Base-by-base conservation (phyloP, 2,113 vertebrate genomes). In the Progne subis region DNA sequence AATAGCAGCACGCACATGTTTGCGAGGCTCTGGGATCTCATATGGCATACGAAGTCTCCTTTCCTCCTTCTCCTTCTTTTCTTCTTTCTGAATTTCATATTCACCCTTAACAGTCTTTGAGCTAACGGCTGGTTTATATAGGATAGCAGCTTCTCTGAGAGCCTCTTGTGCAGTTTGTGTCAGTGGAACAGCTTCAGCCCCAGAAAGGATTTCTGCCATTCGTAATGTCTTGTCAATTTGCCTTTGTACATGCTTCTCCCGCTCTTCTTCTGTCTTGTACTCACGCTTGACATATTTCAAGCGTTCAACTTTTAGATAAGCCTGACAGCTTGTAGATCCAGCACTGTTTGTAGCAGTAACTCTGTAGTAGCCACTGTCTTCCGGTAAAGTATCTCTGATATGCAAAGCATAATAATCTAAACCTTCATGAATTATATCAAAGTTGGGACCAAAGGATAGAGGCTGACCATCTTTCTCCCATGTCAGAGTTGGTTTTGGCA, bases 401-500 rank as follows among this genome's bases (percentile, higher is more conserved):
- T 99, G 99, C 88, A 99, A 98, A 81, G 99, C 99, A 95, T 98
- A 99, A 94, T 99, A 99, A 97, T 99, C 99, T 95, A 99, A 97
- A 90, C 99, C 99, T 97, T 99, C 99, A 11, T 99, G 99, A 87
- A 99, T 97, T 93, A 99, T 97, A 96, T 99, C 99, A 96, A 99
- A 98, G 90, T 99, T 99, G 65, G 99, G 98, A 93, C 99, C 99
- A 28, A 99, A 98, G 87, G 99, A 98, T 43, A 99, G 96, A 81
- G 98, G 98, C 28, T 98, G 98, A 50, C 99, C 99, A 88, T 99
- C 99, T 96, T 99, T 99, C 96, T 99, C 99, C 99, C 99, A 99
- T 95, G 98, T 99, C 79, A 99, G 57, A 1, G 96, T 95, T 61
- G 98, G 98, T 37, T 97, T 95, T 65, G 99, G 99, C 88, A 98